Evolutionary conservation across 2,797 vertebrate genomes (phyloP).

Genomic region (Botia almorhae): DNA sequence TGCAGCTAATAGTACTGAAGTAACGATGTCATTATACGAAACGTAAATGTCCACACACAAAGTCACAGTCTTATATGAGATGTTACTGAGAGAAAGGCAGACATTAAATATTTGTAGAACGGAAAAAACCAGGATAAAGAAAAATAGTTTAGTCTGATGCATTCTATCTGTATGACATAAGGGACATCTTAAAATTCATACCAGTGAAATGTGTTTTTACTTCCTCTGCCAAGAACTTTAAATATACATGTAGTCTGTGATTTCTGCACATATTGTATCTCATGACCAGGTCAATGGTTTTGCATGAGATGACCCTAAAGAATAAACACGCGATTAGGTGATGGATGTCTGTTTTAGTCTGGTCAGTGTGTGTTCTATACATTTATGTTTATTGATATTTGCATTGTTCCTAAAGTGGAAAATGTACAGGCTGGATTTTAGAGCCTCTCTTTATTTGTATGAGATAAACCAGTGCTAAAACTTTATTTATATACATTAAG

Average conservation of each 20-base stretch:
- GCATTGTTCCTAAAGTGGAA: slow-evolving; percentile 2
- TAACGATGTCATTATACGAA: background rate
- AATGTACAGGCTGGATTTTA: background rate
- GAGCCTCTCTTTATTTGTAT: background rate
- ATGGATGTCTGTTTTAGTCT: slow-evolving; percentile 21
- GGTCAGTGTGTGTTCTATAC: slow-evolving; percentile 1
- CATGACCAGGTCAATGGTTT: slow-evolving; percentile 22
- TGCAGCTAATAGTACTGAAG: background rate
- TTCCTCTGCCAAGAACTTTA: background rate
- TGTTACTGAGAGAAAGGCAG: background rate
- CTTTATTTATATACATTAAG: background rate
- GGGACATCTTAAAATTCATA: slow-evolving; percentile 26
- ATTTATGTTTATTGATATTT: background rate
- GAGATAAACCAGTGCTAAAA: background rate
- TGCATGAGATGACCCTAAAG: background rate
- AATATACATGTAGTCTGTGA: background rate
- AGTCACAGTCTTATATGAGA: background rate
- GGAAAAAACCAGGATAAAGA: too few relatives aligned
- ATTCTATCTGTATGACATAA: slow-evolving; percentile 4
- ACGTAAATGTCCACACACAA: background rate
- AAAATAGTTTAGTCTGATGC: background rate
- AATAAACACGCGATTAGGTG: background rate
- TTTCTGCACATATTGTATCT: slow-evolving; percentile 15
- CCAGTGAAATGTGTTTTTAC: slow-evolving; percentile 6
- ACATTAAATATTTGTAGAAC: background rate